A percentile compares a stretch with the other conserved stretches of the same genome.
Evolutionary conservation across 2,113 vertebrate species (phyloP).

Genomic region (Plectropomus leopardus): DNA sequence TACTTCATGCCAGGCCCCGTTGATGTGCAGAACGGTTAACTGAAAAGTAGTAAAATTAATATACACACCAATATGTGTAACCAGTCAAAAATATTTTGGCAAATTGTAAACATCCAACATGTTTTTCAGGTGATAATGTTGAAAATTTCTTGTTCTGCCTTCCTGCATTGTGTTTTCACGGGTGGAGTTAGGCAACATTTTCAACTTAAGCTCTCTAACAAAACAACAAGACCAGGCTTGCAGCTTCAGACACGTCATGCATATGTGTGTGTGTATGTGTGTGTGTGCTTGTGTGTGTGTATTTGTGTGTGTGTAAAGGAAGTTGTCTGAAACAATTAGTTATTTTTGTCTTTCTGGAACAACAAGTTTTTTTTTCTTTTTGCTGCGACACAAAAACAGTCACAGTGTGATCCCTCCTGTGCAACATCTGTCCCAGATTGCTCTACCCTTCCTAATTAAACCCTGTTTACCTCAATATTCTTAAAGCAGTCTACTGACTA

Average conservation of each 20-base stretch:
- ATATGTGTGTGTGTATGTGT: too few relatives aligned
- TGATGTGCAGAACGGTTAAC: too few relatives aligned
- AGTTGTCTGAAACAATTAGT: constrained; percentile 42
- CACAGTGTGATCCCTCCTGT: constrained; percentile 59
- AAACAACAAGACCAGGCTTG: constrained; percentile 38
- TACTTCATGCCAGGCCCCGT: too few relatives aligned
- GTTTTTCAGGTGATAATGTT: too few relatives aligned
- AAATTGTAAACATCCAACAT: too few relatives aligned
- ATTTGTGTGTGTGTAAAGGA: not conserved
- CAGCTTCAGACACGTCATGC: not conserved
- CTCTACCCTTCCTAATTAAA: constrained; percentile 76
- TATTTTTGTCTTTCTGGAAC: constrained; percentile 43
- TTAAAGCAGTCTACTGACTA: constrained; percentile 70
- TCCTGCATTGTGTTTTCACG: constrained; percentile 12
- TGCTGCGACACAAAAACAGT: constrained; percentile 49
- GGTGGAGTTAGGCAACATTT: not conserved
- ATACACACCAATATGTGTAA: too few relatives aligned
- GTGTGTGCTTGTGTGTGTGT: too few relatives aligned
- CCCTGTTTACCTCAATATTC: constrained; percentile 75
- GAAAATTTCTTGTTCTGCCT: not conserved
- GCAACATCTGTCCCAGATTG: constrained; percentile 77
- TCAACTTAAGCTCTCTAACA: constrained; percentile 24
- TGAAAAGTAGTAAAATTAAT: too few relatives aligned
- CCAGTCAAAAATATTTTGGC: too few relatives aligned
- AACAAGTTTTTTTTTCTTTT: not conserved